Conservation (phyloP, 2,113 vertebrate species). For the Phrynosoma platyrhinos region DNA sequence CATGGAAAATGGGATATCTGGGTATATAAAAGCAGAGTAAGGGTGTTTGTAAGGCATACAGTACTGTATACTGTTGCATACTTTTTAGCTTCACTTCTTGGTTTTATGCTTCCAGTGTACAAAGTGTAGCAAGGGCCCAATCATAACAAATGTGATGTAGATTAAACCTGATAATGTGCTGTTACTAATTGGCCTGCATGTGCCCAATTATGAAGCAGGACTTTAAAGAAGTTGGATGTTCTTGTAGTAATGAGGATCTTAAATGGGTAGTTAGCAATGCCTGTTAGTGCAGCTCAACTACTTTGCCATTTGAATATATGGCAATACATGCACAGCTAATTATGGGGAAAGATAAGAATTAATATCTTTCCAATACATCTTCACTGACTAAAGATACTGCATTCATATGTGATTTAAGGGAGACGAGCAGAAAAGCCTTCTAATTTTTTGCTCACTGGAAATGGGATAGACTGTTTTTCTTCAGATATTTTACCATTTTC, state of each 20-base stretch:
- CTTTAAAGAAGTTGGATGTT: slow-evolving; percentile 56
- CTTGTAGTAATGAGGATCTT: slow-evolving; percentile 45
- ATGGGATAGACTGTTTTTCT: background rate
- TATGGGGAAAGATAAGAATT: slow-evolving; percentile 7
- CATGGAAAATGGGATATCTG: slow-evolving; percentile 28
- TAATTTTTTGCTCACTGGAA: background rate
- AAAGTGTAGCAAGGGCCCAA: slow-evolving; percentile 57
- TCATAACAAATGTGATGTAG: slow-evolving; percentile 64
- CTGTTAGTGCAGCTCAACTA: slow-evolving; percentile 13
- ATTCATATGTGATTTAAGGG: background rate
- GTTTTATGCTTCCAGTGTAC: slow-evolving; percentile 49
- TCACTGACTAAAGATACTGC: background rate
- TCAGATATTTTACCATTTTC: background rate
- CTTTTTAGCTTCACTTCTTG: slow-evolving; percentile 23
- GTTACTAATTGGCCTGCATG: slow-evolving; percentile 60
- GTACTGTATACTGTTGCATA: background rate
- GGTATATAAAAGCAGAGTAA: slow-evolving; percentile 24
- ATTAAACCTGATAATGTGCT: slow-evolving; percentile 66
- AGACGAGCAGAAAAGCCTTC: background rate
- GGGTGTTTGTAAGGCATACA: background rate
- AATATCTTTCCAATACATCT: background rate
- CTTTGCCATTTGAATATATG: slow-evolving; percentile 19
- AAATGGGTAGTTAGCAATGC: slow-evolving; percentile 46
- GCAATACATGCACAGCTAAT: slow-evolving; percentile 10
- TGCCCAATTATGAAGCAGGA: slow-evolving; percentile 61